Base-by-base conservation (phyloP, 1,140 invertebrate species). In the Idris sp. region DNA sequence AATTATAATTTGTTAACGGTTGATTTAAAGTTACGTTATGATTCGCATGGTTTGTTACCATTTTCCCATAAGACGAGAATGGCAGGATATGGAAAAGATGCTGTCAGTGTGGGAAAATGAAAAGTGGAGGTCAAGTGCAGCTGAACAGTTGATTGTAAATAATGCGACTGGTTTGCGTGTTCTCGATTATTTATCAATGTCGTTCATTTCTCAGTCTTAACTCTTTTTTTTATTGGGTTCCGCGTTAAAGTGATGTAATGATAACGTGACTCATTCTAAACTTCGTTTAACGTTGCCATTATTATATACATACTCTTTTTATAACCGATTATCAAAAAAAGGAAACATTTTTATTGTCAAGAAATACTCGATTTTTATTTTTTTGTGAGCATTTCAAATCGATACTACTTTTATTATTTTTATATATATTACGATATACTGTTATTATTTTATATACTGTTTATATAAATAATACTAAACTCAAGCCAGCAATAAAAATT, bases 61-160 rank as follows among this genome's bases (percentile, higher is more conserved):
- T 62, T 67, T 69, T 65, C 64, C 46, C 69, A 73, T 65, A 65
- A 58, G 49, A 64, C 48, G 58, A 79, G 62, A 83, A 77, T 75
- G 22, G 19, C 77, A 83, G 81, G 77, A 83, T 81, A 78, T 79
- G 74, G 79, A 79, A 85, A 77, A 78, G 58, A 74, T 64, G 28
- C 81, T 83, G 74, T 83, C 79, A 72, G 77, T 64, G 58, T 80
- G 81, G 71, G 83, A n/a, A 84, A 81, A 83, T 84, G 79, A 74
- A 41, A 46, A 74, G 48, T 68, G 41, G 28, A 77, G 65, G 30
- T 78, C 72, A 80, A 58, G 44, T 81, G 36, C 72, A 38, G 16
- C 43, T 25, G 43, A 13, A 18, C 40, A 31, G 56, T 59, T 46
- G 73, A 71, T 74, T 59, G 59, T 44, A 26, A 44, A 40, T 58